Evolutionary conservation across 1,140 invertebrate genomes (phyloP).

Genomic region (Daktulosphaira vitifoliae): DNA sequence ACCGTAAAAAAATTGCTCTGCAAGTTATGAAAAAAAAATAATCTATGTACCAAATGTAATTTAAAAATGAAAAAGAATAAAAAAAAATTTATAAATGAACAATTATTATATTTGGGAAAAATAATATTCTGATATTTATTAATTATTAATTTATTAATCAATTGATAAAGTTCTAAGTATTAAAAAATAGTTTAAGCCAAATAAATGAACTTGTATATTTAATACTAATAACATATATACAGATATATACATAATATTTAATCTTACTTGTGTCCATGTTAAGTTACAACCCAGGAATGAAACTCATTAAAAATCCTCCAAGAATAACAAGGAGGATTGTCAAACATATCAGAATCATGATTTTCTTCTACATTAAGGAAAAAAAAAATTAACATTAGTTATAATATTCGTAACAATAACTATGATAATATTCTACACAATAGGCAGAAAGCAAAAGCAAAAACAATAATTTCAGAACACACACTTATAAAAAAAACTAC

Average conservation of each 20-base stretch:
- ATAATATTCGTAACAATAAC: too few relatives aligned
- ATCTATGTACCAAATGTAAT: too few relatives aligned
- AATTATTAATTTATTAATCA: too few relatives aligned
- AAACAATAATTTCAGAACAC: slow-evolving; percentile 15
- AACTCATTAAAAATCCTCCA: slow-evolving; percentile 62
- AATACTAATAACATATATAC: too few relatives aligned
- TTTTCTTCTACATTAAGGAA: slow-evolving; percentile 76
- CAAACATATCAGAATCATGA: slow-evolving; percentile 96
- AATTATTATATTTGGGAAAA: too few relatives aligned
- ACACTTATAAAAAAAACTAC: neutral
- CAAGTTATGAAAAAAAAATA: slow-evolving; percentile 6
- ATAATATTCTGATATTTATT: too few relatives aligned
- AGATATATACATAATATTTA: neutral
- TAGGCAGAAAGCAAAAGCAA: slow-evolving; percentile 22
- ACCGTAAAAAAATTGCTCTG: slow-evolving; percentile 30
- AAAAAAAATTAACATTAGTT: neutral
- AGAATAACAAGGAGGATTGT: slow-evolving; percentile 78
- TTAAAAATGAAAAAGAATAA: neutral
- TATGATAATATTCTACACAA: too few relatives aligned
- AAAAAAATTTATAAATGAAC: neutral
- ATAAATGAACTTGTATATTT: too few relatives aligned
- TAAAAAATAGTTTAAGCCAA: too few relatives aligned
- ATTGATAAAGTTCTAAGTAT: too few relatives aligned
- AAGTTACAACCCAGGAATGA: slow-evolving; percentile 45
- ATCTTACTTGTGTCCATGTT: slow-evolving; percentile 14